These are phyloP conservation scores for Diachrysia chrysitis DNA, from an alignment of 2,888 invertebrate species.

Conservation along the genomic window DNA sequence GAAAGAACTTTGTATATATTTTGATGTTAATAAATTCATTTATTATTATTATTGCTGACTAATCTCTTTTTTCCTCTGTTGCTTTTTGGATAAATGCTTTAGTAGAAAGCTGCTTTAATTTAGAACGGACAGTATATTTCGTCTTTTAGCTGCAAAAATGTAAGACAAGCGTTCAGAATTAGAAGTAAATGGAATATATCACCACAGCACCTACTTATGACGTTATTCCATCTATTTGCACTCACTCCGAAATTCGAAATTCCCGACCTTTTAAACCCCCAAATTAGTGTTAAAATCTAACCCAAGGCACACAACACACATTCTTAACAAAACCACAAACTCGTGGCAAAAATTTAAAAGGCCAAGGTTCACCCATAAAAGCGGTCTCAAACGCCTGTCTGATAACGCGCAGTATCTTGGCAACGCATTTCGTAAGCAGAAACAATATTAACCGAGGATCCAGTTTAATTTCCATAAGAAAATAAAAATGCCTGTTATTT, in stretches of 20 bases:
- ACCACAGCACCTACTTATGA: too few relatives aligned
- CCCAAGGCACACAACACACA: background rate
- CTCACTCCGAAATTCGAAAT: background rate
- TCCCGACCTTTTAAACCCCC: background rate
- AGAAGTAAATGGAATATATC: too few relatives aligned
- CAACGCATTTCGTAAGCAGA: slow-evolving; percentile 61
- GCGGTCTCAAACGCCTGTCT: slow-evolving; percentile 58
- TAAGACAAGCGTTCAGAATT: too few relatives aligned
- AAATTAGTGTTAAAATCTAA: slow-evolving; percentile 6
- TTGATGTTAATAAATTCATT: too few relatives aligned
- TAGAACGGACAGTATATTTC: too few relatives aligned
- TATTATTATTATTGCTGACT: too few relatives aligned
- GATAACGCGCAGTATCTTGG: slow-evolving; percentile 62
- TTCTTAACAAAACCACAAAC: slow-evolving; percentile 20
- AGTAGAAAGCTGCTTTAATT: too few relatives aligned
- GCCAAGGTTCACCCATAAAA: slow-evolving; percentile 37
- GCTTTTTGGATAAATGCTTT: background rate
- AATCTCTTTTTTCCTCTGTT: background rate
- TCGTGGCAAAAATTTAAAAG: slow-evolving; percentile 18
- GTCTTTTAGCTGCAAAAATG: too few relatives aligned
- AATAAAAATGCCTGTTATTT: slow-evolving; percentile 67
- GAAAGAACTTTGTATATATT: too few relatives aligned
- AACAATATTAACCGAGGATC: slow-evolving; percentile 65
- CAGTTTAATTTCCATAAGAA: slow-evolving; percentile 72
- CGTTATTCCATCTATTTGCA: background rate